phyloP scores from a whole-genome alignment of 2,113 vertebrate genomes.

The Catharus fuscescens region DNA sequence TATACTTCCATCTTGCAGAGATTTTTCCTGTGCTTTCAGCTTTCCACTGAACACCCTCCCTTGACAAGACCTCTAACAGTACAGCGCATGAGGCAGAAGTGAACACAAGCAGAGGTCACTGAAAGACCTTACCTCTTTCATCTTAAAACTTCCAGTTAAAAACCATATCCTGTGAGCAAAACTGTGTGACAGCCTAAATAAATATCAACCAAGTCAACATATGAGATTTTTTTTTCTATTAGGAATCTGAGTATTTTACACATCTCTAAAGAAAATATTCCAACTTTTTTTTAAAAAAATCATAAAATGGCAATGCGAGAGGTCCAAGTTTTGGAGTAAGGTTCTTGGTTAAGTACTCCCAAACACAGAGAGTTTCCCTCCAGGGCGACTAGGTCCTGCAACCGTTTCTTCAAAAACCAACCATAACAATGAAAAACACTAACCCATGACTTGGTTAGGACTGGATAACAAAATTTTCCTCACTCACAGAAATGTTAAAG shows the following conservation, averaged over 20 bases:
- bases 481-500: neutral
- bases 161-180: neutral
- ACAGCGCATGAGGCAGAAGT: neutral
- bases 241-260: neutral
- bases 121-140: neutral
- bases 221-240: neutral
- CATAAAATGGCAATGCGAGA: neutral
- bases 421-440: neutral
- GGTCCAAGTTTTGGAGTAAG: accelerated
- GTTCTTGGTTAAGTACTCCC: neutral
- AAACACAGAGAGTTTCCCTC: neutral
- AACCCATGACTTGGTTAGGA: neutral
- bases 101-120: neutral
- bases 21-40: neutral
- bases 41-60: neutral
- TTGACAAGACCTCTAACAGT: neutral
- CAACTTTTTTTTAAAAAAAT: neutral
- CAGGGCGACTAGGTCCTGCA: neutral
- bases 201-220: neutral
- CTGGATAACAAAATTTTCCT: neutral
- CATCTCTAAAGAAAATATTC: neutral
- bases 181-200: neutral
- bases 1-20: neutral
- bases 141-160: neutral
- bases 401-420: neutral